These are phyloP conservation scores for Hypercompe scribonia DNA, from an alignment of 2,888 invertebrate species.

Conservation along the genomic window DNA sequence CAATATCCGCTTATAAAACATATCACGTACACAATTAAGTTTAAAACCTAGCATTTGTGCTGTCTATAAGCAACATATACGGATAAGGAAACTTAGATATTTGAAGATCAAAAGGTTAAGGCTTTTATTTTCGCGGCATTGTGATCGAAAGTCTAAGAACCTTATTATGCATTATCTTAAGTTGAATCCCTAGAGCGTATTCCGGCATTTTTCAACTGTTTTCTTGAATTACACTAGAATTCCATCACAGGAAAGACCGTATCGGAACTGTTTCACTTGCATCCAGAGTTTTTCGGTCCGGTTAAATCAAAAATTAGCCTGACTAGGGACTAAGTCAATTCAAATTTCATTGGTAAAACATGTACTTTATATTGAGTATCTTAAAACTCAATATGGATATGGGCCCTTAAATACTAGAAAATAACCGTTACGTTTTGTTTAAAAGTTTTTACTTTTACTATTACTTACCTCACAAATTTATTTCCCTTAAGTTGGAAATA, in stretches of 20 bases:
- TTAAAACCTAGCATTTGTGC: conserved; percentile 19
- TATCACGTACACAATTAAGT: conserved; percentile 31
- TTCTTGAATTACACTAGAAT: too few relatives aligned
- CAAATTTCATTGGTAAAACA: not conserved
- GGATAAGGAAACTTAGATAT: not conserved
- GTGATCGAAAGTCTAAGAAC: not conserved
- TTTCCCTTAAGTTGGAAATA: not conserved
- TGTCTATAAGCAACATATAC: conserved; percentile 9
- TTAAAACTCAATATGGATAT: not conserved
- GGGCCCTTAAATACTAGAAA: not conserved
- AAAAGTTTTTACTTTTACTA: not conserved
- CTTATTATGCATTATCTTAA: not conserved
- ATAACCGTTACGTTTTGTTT: not conserved
- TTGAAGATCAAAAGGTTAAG: not conserved
- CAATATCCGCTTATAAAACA: conserved; percentile 17
- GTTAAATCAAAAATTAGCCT: not conserved
- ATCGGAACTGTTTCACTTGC: not conserved
- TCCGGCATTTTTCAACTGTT: not conserved
- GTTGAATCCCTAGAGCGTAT: not conserved
- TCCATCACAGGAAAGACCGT: not conserved
- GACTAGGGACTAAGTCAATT: not conserved
- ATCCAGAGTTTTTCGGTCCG: not conserved
- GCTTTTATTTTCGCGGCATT: not conserved
- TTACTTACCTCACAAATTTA: not conserved
- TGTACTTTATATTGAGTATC: too few relatives aligned